A percentile compares a stretch with the other conserved stretches of the same genome.
These are phyloP conservation scores for Andinoacara biseriatus DNA, from an alignment of 2,113 vertebrate genomes.

Conservation along the genomic window DNA sequence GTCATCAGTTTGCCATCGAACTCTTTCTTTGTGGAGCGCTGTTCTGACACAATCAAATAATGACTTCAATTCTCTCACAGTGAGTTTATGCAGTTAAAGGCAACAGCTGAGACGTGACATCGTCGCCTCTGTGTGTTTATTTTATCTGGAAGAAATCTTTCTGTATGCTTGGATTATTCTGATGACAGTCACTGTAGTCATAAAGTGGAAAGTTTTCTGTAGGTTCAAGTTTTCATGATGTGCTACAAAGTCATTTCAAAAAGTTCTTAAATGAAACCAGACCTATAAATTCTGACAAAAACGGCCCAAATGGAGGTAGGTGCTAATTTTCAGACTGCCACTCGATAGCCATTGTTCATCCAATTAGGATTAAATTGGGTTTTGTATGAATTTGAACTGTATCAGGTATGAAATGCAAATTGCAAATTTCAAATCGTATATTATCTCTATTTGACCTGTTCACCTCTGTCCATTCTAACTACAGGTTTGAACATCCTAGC, in stretches of 20 bases:
- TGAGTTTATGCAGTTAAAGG: background rate
- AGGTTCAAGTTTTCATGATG: background rate
- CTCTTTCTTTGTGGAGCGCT: background rate
- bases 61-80: background rate
- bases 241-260: fast-evolving
- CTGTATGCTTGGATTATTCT: background rate
- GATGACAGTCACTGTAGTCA: background rate
- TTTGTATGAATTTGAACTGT: background rate
- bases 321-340: background rate
- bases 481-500: background rate
- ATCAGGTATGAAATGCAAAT: background rate
- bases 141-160: background rate
- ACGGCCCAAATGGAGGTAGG: too few species aligned
- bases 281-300: background rate
- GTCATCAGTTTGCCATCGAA: background rate
- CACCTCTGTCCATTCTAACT: background rate
- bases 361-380: background rate
- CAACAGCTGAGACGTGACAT: background rate
- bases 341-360: background rate
- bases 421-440: background rate
- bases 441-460: too few species aligned
- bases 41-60: background rate
- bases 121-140: background rate
- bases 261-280: background rate
- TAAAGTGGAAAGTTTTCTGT: background rate